Base-by-base conservation (phyloP, 2,888 invertebrate species). In the Orthonevra nobilis region DNA sequence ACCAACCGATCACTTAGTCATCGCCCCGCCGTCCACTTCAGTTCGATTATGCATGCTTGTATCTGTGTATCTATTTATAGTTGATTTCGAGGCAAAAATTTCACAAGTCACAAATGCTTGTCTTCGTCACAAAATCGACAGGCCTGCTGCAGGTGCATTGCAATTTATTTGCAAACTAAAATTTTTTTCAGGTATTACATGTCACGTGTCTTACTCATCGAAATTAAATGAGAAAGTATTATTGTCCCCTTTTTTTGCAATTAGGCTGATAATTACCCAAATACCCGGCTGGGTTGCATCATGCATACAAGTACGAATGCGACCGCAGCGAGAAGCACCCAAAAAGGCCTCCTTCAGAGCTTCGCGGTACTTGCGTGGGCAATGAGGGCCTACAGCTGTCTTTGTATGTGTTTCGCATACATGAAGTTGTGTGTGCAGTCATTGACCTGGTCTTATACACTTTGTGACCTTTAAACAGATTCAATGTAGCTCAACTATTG, bases 221-320 rank as follows among this genome's bases (percentile, higher is more conserved):
- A 6, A 19, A 7, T 28, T 17, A 34, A 44, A 54, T 5, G n/a
- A 15, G 20, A 32, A 28, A 20, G 15, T 10, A 32, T 30, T 6
- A n/a, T n/a, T n/a, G n/a, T n/a, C n/a, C n/a, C n/a, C n/a, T n/a
- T n/a, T n/a, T n/a, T n/a, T n/a, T n/a, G n/a, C n/a, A n/a, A 5
- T 26, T 14, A 4, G 1, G 2, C 12, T 12, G 23, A 42, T n/a
- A n/a, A n/a, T 66, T 66, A 69, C 34, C 30, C 30, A 50, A 69
- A 63, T 12, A 6, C 10, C 10, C 23, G 5, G 32, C n/a, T 10
- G 12, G 14, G 36, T 75, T 75, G 69, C 75, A 69, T 75, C 75
- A 75, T 34, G 40, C 63, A n/a, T n/a, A n/a, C n/a, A n/a, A n/a
- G n/a, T n/a, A n/a, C n/a, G n/a, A n/a, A n/a, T n/a, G n/a, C n/a